A percentile compares a stretch with the other conserved stretches of the same genome.
These are phyloP conservation scores for Cydia fagiglandana DNA, from an alignment of 1,140 invertebrate species.

Conservation along the genomic window DNA sequence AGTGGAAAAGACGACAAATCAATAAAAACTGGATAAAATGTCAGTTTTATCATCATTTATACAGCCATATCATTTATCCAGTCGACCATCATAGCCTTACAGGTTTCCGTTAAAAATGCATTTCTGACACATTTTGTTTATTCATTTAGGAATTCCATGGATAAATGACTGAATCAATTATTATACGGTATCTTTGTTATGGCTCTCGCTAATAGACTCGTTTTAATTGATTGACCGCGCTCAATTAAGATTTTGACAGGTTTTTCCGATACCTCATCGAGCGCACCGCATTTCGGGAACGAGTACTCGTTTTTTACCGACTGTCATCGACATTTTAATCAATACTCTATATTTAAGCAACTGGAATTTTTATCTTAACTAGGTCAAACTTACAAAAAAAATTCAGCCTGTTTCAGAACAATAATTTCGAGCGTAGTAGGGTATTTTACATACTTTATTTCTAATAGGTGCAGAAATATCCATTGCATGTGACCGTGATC, in stretches of 20 bases:
- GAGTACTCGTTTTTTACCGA: background rate
- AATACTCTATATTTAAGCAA: background rate
- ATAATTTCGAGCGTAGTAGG: no score
- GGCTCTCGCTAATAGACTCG: constrained; percentile 2
- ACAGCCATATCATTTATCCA: no score
- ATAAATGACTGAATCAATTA: background rate
- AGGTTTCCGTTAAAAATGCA: background rate
- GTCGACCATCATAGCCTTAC: no score
- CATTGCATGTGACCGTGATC: no score
- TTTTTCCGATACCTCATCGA: constrained; percentile 12
- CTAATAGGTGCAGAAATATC: no score
- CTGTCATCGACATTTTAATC: constrained; percentile 1
- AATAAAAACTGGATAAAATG: no score
- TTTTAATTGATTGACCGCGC: constrained; percentile 2
- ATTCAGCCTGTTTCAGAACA: no score
- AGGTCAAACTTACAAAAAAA: background rate
- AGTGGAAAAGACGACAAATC: no score
- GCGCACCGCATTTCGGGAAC: constrained; percentile 1
- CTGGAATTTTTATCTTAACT: background rate
- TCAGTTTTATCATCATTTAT: no score
- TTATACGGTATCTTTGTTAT: background rate
- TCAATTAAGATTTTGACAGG: constrained; percentile 18
- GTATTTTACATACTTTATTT: no score
- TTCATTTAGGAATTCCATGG: background rate
- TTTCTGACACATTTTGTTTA: background rate